Base-by-base conservation (phyloP, 1,140 invertebrate genomes). In the Temnothorax longispinosus region DNA sequence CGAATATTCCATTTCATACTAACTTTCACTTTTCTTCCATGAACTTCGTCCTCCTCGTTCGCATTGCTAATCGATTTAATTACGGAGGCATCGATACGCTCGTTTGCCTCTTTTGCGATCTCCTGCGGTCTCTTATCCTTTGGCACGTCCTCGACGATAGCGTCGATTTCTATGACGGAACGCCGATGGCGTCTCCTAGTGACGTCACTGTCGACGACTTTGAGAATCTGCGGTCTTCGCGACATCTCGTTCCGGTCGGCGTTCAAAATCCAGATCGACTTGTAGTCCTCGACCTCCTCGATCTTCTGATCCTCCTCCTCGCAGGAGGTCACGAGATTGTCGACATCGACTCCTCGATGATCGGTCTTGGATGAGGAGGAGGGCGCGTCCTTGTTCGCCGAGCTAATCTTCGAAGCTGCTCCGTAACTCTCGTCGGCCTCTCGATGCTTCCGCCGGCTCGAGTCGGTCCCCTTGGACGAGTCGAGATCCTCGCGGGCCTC, bases 131-230 rank as follows among this genome's bases (percentile, higher is more conserved):
- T 71, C n/a, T 21, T 72, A n/a, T 84, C 64, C 8, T 27, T 41
- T 41, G 27, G 41, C 18, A 78, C 15, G 47, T 87, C 72, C 10
- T 52, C 64, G 8, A 27, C 58, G 27, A 64, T 15, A 2, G 56
- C 44, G 21, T 87, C 78, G 2, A 78, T 56, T 21, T 91, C 88
- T 8, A 62, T 18, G 27, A 76, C 41, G 8, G 65, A 80, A 3
- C 65, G 67, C 6, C 76, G 81, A 35, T 90, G 65, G 0, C 82
- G 62, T 50, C 81, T 88, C 35, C 91, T 94, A 0, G 94, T 95
- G n/a, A 95, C 92, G 56, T 95, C 94, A 58, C 93, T 95, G 52
- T 95, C 95, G 62, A 95, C 92, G 27, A 95, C 89, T 65, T 95
- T 95, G 7, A 95, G 90, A 21, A 95, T 88, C 76, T 95, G 95